Percentiles rank a stretch among this genome's conserved stretches.
Evolutionary conservation across 2,113 vertebrate genomes (phyloP).

Genomic region (Anseranas semipalmata): DNA sequence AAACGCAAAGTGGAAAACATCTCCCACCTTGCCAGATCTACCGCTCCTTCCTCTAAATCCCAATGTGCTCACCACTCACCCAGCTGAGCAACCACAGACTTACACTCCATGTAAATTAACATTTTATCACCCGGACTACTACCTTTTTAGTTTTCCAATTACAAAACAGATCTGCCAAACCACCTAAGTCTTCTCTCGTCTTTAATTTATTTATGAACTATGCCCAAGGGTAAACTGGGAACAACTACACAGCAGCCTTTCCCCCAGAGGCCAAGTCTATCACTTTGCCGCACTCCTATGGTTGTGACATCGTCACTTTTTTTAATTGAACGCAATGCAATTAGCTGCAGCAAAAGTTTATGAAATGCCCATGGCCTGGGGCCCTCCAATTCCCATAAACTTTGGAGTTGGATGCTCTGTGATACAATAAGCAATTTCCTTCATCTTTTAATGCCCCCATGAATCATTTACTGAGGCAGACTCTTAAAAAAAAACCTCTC

Average conservation of each 20-base stretch:
- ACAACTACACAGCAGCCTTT: background rate
- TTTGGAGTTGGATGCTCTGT: slow-evolving; percentile 28
- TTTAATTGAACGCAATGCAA: slow-evolving; percentile 31
- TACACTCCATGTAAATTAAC: background rate
- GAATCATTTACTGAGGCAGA: slow-evolving; percentile 50
- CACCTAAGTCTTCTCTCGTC: background rate
- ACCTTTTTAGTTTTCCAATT: background rate
- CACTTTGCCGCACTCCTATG: background rate
- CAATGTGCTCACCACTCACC: background rate
- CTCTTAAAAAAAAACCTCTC: slow-evolving; percentile 11
- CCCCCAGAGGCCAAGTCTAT: slow-evolving; percentile 13
- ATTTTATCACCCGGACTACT: background rate
- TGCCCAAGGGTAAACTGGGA: background rate
- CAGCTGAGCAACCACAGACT: background rate
- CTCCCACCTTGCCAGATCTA: background rate
- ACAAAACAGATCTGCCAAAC: background rate
- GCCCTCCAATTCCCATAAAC: slow-evolving; percentile 39
- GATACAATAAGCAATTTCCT: slow-evolving; percentile 62
- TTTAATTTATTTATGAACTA: slow-evolving; percentile 13
- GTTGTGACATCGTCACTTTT: slow-evolving; percentile 8
- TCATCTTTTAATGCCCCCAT: slow-evolving; percentile 50
- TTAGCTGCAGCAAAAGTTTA: slow-evolving; percentile 34
- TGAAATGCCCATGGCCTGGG: slow-evolving; percentile 20
- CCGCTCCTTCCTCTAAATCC: background rate
- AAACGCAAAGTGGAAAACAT: accelerated